Evolutionary conservation across 2,888 invertebrate genomes (phyloP).

Genomic region (Epistrophe eligans): DNA sequence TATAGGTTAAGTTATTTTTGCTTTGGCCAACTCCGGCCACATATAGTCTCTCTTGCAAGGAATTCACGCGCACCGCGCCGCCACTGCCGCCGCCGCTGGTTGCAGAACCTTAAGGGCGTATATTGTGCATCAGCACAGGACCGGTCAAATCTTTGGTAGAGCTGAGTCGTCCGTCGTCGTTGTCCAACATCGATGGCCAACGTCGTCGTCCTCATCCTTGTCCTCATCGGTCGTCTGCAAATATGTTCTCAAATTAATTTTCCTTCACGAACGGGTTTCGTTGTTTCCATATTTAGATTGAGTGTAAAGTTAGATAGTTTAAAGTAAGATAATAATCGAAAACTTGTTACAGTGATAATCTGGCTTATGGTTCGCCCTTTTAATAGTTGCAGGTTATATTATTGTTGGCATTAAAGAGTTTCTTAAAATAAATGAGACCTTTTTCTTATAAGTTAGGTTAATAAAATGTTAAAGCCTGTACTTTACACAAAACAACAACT

Average conservation of each 20-base stretch:
- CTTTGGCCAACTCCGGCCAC: constrained; percentile 5
- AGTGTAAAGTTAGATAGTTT: constrained; percentile 40
- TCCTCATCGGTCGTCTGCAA: constrained; percentile 33
- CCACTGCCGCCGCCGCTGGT: not conserved
- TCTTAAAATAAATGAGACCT: not conserved
- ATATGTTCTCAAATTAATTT: constrained; percentile 69
- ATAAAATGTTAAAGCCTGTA: not conserved
- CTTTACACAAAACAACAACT: not conserved
- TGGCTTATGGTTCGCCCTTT: constrained; percentile 26
- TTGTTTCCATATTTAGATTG: constrained; percentile 59
- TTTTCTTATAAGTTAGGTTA: not conserved
- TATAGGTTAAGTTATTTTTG: constrained; percentile 44
- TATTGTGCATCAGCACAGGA: constrained; percentile 10
- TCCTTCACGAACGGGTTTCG: constrained; percentile 43
- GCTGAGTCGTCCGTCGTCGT: constrained; percentile 3
- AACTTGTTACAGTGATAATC: constrained; percentile 67
- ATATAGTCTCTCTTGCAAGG: constrained; percentile 39
- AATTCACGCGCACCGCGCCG: constrained; percentile 22
- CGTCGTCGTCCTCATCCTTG: not conserved
- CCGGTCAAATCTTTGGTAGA: constrained; percentile 59
- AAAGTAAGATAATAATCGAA: constrained; percentile 44
- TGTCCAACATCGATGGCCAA: not conserved
- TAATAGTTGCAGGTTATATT: constrained; percentile 7
- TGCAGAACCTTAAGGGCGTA: constrained; percentile 60
- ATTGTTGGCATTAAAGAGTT: constrained; percentile 1